phyloP scores from a whole-genome alignment of 2,888 invertebrate genomes.

The Cantharis nigra region DNA sequence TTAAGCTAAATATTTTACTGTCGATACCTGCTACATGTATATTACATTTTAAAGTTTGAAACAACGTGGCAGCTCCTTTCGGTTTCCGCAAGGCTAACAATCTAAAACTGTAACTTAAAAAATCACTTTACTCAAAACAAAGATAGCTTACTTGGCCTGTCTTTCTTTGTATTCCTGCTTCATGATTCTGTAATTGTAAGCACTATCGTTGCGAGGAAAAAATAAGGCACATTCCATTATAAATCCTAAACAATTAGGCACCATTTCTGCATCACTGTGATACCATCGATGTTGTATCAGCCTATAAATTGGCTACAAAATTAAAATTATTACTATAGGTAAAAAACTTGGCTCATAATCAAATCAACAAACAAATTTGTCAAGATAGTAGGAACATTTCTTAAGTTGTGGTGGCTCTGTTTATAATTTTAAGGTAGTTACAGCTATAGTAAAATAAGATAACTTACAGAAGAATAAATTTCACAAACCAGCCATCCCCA shows the following conservation, averaged over 20 bases:
- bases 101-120: slow-evolving; percentile 19
- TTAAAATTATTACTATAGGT: not conserved
- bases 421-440: not conserved
- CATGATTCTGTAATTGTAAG: slow-evolving; percentile 37
- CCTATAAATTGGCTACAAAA: slow-evolving; percentile 38
- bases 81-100: slow-evolving; percentile 37
- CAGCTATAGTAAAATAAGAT: not conserved
- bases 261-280: slow-evolving; percentile 21
- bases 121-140: not conserved
- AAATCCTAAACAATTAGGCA: slow-evolving; percentile 34
- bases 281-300: slow-evolving; percentile 38
- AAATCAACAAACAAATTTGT: too few species aligned
- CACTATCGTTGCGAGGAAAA: slow-evolving; percentile 38
- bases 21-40: not conserved
- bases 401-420: not conserved
- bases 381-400: too few species aligned
- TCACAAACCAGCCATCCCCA: slow-evolving; percentile 35
- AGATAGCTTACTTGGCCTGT: slow-evolving; percentile 32
- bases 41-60: slow-evolving; percentile 43
- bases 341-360: too few species aligned
- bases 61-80: slow-evolving; percentile 36
- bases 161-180: slow-evolving; percentile 39
- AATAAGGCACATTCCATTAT: slow-evolving; percentile 40
- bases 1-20: not conserved
- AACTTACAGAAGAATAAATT: slow-evolving; percentile 33